phyloP scores from a whole-genome alignment of 2,888 invertebrate genomes.

The Athetis lepigone region DNA sequence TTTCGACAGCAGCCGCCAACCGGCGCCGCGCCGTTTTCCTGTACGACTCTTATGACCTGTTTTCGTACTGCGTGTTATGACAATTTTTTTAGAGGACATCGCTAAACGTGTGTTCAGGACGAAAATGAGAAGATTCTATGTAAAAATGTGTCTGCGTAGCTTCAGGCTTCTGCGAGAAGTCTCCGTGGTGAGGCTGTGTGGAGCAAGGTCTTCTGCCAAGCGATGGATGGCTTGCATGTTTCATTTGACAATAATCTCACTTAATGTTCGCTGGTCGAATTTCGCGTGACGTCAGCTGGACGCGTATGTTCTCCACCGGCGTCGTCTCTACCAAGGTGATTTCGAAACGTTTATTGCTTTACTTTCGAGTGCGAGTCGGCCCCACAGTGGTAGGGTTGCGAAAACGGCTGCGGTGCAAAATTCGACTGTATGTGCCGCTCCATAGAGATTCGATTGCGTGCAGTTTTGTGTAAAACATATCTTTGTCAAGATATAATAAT shows the following conservation, averaged over 20 bases:
- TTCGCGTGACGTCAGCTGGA: slow-evolving; percentile 72
- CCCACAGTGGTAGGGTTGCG: slow-evolving; percentile 61
- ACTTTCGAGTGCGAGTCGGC: slow-evolving; percentile 74
- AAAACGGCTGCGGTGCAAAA: slow-evolving; percentile 64
- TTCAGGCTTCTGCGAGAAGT: slow-evolving; percentile 27
- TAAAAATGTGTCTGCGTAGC: slow-evolving; percentile 45
- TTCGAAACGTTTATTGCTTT: slow-evolving; percentile 75
- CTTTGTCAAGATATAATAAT: slow-evolving; percentile 79
- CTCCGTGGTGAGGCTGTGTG: slow-evolving; percentile 43
- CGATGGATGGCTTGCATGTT: slow-evolving; percentile 56
- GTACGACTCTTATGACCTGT: slow-evolving; percentile 71
- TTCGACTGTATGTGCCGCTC: slow-evolving; percentile 68
- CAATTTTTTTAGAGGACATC: slow-evolving; percentile 68
- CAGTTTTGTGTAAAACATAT: slow-evolving; percentile 73
- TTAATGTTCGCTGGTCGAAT: slow-evolving; percentile 67
- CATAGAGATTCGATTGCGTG: slow-evolving; percentile 73
- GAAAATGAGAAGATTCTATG: slow-evolving; percentile 36
- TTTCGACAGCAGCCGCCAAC: slow-evolving; percentile 78
- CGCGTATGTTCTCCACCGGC: slow-evolving; percentile 71
- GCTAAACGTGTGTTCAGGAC: slow-evolving; percentile 55
- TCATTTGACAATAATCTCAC: slow-evolving; percentile 63
- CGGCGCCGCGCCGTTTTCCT: slow-evolving; percentile 77
- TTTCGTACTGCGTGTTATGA: slow-evolving; percentile 64
- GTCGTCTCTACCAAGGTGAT: slow-evolving; percentile 77
- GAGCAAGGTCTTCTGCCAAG: slow-evolving; percentile 62